phyloP scores from a whole-genome alignment of 2,888 invertebrate species.

The Falcaria lacertinaria region DNA sequence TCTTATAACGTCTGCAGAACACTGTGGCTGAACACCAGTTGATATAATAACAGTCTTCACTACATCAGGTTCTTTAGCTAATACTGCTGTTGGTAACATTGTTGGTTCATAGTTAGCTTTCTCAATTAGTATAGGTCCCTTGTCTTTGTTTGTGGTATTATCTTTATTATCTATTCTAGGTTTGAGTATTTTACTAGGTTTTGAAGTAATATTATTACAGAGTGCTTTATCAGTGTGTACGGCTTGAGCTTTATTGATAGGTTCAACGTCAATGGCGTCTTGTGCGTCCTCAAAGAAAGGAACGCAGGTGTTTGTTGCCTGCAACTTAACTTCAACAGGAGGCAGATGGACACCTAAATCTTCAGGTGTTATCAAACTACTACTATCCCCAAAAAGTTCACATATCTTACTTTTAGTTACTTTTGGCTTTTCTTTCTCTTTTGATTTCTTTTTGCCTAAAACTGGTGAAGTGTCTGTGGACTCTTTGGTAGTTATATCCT shows the following conservation, averaged over 20 bases:
- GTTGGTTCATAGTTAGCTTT: slow-evolving; percentile 5
- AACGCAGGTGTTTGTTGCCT: slow-evolving; percentile 25
- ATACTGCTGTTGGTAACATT: slow-evolving; percentile 8
- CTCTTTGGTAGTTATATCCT: slow-evolving; percentile 18
- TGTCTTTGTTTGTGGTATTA: not conserved
- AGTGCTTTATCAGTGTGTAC: not conserved
- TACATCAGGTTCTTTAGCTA: slow-evolving; percentile 25
- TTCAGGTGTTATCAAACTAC: slow-evolving; percentile 65
- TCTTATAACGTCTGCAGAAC: slow-evolving; percentile 7
- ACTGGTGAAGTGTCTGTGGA: slow-evolving; percentile 9
- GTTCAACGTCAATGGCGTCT: slow-evolving; percentile 44
- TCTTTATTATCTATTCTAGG: too few species aligned
- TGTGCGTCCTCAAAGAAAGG: slow-evolving; percentile 57
- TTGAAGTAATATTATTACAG: slow-evolving; percentile 6
- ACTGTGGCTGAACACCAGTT: slow-evolving; percentile 41
- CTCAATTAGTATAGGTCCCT: not conserved
- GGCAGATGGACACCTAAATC: slow-evolving; percentile 50
- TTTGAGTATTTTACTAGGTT: slow-evolving; percentile 3
- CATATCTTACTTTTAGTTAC: slow-evolving; percentile 44
- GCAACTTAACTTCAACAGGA: slow-evolving; percentile 10
- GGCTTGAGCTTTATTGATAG: slow-evolving; percentile 14
- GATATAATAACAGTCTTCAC: slow-evolving; percentile 57
- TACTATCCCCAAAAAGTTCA: slow-evolving; percentile 66
- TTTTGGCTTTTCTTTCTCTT: slow-evolving; percentile 24
- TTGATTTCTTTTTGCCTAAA: slow-evolving; percentile 18